Base-by-base conservation (phyloP, 2,113 vertebrate genomes). In the Plecotus auritus region DNA sequence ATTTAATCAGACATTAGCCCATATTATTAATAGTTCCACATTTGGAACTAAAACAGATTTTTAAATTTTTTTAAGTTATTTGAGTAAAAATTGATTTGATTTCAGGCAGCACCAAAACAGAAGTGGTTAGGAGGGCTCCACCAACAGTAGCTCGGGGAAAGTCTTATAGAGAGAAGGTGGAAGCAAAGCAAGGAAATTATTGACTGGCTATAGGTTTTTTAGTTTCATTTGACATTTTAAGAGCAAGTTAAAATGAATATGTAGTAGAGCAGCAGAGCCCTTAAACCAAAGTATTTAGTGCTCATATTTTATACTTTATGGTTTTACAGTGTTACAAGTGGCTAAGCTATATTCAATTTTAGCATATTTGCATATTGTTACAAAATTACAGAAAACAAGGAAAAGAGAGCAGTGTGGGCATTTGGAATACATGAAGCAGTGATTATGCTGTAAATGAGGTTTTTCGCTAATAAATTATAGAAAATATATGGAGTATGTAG, bases 11-110 rank as follows among this genome's bases (percentile, higher is more conserved):
- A 97, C 98, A 97, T 98, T 97, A 98, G 94, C 81, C 95, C 96
- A 97, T 98, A 98, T 98, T 98, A 98, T 98, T 98, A 98, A 98
- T 98, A 98, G 95, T 84, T 85, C 92, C 97, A 89, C 97, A 97
- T 98, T 96, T 97, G 90, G 88, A 97, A 92, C 83, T 56, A 89
- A 93, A 95, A 92, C 92, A 95, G 70, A 95, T 97, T 96, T 77
- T 77, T 51, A 12, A n/a, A 12, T 9, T 9, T 17, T 76, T 76
- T 77, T 22, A 76, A 10, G 17, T 77, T 49, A n/a, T n/a, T 49
- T 77, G 30, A 77, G 74, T 28, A 77, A 77, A 77, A 49, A 51
- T 51, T 3, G 17, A n/a, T 77, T 77, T 77, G 30, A 51, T n/a
- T 49, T 51, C 32, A 18, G 9, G 74, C 45, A 51, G 47, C 47